A percentile compares a stretch with the other conserved stretches of the same genome.
These are phyloP conservation scores for Campoletis sonorensis DNA, from an alignment of 1,140 invertebrate species.

Conservation along the genomic window DNA sequence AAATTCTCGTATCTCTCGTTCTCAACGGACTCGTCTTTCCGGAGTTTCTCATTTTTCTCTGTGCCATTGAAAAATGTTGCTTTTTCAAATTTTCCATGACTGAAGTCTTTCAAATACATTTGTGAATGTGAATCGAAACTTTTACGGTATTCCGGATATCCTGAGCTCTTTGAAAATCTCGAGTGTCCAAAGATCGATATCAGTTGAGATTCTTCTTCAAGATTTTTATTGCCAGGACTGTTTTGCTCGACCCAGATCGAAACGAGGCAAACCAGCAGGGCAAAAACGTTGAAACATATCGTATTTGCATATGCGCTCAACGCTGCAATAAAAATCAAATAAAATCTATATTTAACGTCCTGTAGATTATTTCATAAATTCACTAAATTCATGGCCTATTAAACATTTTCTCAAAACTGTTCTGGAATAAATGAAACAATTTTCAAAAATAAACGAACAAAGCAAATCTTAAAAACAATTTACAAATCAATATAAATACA, in stretches of 20 bases:
- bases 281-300: conserved; percentile 52
- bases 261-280: conserved; percentile 52
- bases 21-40: neutral
- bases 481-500: neutral
- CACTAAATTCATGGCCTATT: too few relatives aligned
- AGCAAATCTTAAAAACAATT: neutral
- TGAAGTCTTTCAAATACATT: neutral
- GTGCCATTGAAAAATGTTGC: neutral
- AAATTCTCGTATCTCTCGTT: conserved; percentile 21
- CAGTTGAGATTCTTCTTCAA: neutral
- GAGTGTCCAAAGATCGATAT: conserved; percentile 15
- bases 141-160: conserved; percentile 17
- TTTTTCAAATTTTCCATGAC: neutral
- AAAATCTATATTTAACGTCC: too few relatives aligned
- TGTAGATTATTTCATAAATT: too few relatives aligned
- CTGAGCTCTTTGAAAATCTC: neutral
- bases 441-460: too few relatives aligned
- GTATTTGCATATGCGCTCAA: conserved; percentile 53
- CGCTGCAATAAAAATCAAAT: conserved; percentile 46
- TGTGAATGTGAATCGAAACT: conserved; percentile 4
- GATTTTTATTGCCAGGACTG: conserved; percentile 9
- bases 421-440: too few relatives aligned
- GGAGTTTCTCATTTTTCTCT: neutral
- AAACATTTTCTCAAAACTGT: too few relatives aligned
- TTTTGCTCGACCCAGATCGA: conserved; percentile 55